Conservation (phyloP, 2,113 vertebrate species). For the Psophia crepitans region DNA sequence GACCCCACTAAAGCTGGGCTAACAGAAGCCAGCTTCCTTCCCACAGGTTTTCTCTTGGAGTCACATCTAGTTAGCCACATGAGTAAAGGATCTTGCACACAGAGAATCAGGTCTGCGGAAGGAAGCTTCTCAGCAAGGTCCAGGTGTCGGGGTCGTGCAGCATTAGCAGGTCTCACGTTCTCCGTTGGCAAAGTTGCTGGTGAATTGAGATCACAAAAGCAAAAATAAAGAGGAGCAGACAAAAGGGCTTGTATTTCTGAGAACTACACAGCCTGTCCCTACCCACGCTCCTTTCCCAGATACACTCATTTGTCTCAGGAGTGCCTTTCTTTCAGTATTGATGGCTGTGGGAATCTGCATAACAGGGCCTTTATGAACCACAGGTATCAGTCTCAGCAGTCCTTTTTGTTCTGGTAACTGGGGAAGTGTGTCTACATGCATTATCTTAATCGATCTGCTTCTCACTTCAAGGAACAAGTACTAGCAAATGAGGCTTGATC, state of each 20-base stretch:
- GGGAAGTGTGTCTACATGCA: neutral
- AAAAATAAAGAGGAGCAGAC: neutral
- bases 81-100: neutral
- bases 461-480: constrained; percentile 27
- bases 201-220: neutral
- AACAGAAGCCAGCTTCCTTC: neutral
- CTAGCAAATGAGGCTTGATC: constrained; percentile 20
- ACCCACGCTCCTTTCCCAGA: neutral
- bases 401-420: constrained; percentile 10
- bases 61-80: neutral
- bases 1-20: neutral
- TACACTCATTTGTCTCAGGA: neutral
- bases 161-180: neutral
- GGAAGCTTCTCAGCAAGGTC: neutral
- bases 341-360: neutral
- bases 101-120: neutral
- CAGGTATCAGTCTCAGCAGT: neutral
- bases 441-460: constrained; percentile 1
- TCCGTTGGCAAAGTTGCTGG: neutral
- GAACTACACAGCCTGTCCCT: neutral
- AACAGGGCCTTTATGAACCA: neutral
- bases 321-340: neutral
- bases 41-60: neutral
- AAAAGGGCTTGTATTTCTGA: neutral
- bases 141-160: neutral